Percentiles rank a stretch among this genome's conserved stretches.
These are phyloP conservation scores for Esox lucius DNA, from an alignment of 2,797 vertebrate genomes.

Conservation along the genomic window DNA sequence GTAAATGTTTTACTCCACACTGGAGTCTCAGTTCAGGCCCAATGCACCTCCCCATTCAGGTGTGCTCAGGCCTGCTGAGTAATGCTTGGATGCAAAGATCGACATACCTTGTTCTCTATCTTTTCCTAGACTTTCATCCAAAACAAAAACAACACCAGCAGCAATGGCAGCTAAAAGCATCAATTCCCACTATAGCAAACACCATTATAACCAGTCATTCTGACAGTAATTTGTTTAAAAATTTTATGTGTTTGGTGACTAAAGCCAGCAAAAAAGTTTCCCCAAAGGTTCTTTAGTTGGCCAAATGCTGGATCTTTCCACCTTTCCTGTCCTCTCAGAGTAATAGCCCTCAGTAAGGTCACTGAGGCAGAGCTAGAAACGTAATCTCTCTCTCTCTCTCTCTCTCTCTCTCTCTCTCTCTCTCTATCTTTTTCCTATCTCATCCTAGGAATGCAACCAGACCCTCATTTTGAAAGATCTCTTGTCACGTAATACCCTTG, in stretches of 20 bases:
- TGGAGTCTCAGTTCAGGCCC: not conserved
- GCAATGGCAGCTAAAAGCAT: not conserved
- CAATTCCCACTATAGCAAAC: not conserved
- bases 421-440: constrained; percentile 61
- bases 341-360: constrained; percentile 61
- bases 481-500: constrained; percentile 77
- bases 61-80: constrained; percentile 3
- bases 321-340: constrained; percentile 40
- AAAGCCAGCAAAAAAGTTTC: not conserved
- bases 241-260: not conserved
- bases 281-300: constrained; percentile 10
- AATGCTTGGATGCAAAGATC: not conserved
- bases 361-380: constrained; percentile 35
- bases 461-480: constrained; percentile 73
- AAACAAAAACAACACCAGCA: not conserved
- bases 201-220: not conserved
- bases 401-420: constrained; percentile 22
- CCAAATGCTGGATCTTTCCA: not conserved
- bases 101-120: not conserved
- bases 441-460: constrained; percentile 69
- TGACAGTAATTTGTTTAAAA: too few species aligned
- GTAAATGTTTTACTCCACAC: not conserved
- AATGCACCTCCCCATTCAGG: not conserved
- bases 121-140: not conserved
- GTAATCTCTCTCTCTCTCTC: constrained; percentile 17